Percentiles rank a stretch among this genome's conserved stretches.
These are phyloP conservation scores for Telenomus remus DNA, from an alignment of 1,140 invertebrate species.

Conservation along the genomic window DNA sequence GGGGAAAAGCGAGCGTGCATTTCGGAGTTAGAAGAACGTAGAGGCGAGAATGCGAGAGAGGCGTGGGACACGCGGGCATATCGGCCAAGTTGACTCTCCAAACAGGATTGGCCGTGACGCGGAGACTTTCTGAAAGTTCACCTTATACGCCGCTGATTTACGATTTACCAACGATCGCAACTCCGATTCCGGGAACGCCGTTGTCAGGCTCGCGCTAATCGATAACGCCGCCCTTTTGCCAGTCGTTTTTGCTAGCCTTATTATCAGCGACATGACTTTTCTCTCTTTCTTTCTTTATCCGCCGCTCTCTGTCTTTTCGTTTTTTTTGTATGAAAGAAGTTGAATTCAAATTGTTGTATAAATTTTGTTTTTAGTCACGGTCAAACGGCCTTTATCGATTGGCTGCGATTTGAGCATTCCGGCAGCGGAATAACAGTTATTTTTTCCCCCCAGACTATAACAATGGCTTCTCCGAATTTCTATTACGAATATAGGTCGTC, in stretches of 20 bases:
- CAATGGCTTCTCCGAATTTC: constrained; percentile 38
- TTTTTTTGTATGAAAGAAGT: neutral
- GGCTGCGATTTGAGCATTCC: constrained; percentile 20
- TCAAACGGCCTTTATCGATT: constrained; percentile 38
- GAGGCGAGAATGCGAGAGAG: constrained; percentile 9
- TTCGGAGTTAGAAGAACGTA: constrained; percentile 19
- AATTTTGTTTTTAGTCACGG: too few relatives aligned
- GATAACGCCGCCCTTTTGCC: constrained; percentile 33
- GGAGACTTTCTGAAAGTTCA: constrained; percentile 56
- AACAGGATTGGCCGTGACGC: constrained; percentile 53
- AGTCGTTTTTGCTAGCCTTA: constrained; percentile 22
- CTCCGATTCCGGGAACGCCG: constrained; percentile 53
- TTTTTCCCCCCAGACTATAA: constrained; percentile 2
- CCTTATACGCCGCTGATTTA: constrained; percentile 53
- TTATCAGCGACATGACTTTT: constrained; percentile 21
- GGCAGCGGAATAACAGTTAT: constrained; percentile 26
- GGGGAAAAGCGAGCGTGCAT: constrained; percentile 36
- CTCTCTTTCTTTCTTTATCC: constrained; percentile 6
- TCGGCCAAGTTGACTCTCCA: constrained; percentile 44
- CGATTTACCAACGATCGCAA: constrained; percentile 57
- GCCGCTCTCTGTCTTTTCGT: neutral
- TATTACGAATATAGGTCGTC: constrained; percentile 46
- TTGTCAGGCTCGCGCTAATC: constrained; percentile 55
- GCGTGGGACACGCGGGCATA: constrained; percentile 35
- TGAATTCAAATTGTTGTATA: too few relatives aligned